Conservation (phyloP, 2,113 vertebrate genomes). For the Pluvialis apricaria region DNA sequence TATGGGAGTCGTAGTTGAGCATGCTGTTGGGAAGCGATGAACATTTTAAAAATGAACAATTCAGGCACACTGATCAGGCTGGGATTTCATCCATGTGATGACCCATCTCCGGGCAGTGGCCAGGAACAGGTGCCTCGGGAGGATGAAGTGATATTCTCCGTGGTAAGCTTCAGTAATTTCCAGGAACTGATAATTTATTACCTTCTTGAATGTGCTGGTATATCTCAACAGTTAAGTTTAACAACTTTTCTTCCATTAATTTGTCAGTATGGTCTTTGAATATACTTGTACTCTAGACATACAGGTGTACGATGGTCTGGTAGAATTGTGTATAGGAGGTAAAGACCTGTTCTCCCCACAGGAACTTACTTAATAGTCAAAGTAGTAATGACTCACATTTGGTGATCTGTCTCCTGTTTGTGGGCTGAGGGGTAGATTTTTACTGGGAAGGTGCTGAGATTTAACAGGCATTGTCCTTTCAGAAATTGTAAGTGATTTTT, state of each 20-base stretch:
- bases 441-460: neutral
- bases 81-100: neutral
- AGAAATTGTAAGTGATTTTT: neutral
- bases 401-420: neutral
- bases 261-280: neutral
- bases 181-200: neutral
- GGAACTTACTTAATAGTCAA: neutral
- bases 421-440: neutral
- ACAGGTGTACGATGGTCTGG: neutral
- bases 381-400: neutral
- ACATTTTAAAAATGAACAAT: neutral
- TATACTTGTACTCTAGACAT: neutral
- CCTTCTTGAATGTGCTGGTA: neutral
- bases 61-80: neutral
- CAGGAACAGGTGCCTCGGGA: neutral
- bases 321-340: neutral
- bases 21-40: neutral
- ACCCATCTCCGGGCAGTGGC: rapidly evolving
- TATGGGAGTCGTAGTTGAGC: neutral
- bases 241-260: neutral
- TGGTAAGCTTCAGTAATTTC: neutral
- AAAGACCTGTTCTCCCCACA: neutral
- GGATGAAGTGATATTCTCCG: neutral
- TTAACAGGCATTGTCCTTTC: neutral
- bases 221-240: neutral